A percentile compares a stretch with the other conserved stretches of the same genome.
These are phyloP conservation scores for Trachelus stipa DNA, from an alignment of 2,888 invertebrate species.

Conservation along the genomic window DNA sequence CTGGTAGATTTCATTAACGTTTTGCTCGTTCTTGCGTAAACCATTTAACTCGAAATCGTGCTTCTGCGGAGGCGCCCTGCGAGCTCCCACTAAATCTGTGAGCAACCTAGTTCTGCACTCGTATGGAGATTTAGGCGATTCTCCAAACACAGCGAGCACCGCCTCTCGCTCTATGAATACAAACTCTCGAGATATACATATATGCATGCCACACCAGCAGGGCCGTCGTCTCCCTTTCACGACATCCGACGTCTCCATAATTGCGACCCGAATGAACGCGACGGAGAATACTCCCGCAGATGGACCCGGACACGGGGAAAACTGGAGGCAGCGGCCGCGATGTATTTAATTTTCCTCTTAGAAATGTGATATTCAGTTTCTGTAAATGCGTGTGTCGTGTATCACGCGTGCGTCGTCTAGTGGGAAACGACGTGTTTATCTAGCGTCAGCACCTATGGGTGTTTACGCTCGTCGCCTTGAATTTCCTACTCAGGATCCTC, in stretches of 20 bases:
- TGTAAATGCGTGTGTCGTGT: constrained; percentile 24
- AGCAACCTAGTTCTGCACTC: constrained; percentile 55
- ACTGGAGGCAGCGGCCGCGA: background rate
- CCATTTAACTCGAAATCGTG: constrained; percentile 66
- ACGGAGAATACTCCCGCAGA: too few species aligned
- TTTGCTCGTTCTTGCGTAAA: constrained; percentile 65
- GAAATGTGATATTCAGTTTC: constrained; percentile 40
- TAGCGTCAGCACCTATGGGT: constrained; percentile 42
- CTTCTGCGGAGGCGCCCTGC: constrained; percentile 58
- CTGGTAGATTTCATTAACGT: constrained; percentile 64
- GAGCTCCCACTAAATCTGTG: constrained; percentile 58
- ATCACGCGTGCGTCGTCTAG: constrained; percentile 16
- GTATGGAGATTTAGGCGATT: constrained; percentile 50
- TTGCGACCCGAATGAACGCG: too few species aligned
- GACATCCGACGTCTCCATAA: too few species aligned
- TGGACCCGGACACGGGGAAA: too few species aligned
- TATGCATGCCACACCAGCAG: too few species aligned
- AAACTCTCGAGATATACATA: too few species aligned
- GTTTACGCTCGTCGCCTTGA: constrained; percentile 47
- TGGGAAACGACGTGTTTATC: constrained; percentile 44
- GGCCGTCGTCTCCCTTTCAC: too few species aligned
- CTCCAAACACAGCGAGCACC: too few species aligned
- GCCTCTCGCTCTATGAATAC: too few species aligned
- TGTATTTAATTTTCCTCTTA: constrained; percentile 37
- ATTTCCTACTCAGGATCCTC: constrained; percentile 35